Base-by-base conservation (phyloP, 2,888 invertebrate species). In the Chydorus sphaericus region DNA sequence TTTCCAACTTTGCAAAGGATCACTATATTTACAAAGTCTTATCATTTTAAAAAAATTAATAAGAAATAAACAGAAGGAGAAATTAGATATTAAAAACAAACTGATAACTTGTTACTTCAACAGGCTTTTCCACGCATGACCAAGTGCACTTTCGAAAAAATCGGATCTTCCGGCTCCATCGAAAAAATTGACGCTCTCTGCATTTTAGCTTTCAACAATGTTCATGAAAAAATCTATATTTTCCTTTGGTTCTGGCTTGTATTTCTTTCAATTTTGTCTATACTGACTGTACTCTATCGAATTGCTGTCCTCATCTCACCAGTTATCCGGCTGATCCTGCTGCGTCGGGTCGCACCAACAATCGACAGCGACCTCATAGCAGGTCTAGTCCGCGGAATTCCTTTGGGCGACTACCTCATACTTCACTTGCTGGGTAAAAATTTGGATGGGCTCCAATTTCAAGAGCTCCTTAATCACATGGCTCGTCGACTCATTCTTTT, bases 161-260 rank as follows among this genome's bases (percentile, higher is more conserved):
- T 77, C 67, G 90, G 91, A 75, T 77, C 88, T 20, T 85, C 88
- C 16, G 91, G 91, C 48, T 77, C 85, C 8, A 80, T 89, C 59
- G 88, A 90, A 71, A 83, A 77, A 64, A 83, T 86, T 71, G 91
- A 85, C 67, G 85, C 89, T 0, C 76, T 91, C 48, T 91, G 91
- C 66, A 78, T 91, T n/a, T 75, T 91, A 39, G 89, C 90, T 1
- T 73, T 90, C 62, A 91, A 91, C 69, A 89, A 91, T 63, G 77
- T 91, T 58, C 91, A 91, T 70, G 91, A 91, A 70, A 91, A 91
- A 72, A 89, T 91, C 65, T 91, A 85, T 74, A 87, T 91, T 65
- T 88, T 91, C 75, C 73, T 91, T 59, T 91, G 91, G 91, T 86
- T 80, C 72, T 91, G 91, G 91, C 85, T 90, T 63, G 86, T 90